Percentiles rank a stretch among this genome's conserved stretches.
phyloP scores from a whole-genome alignment of 2,113 vertebrate genomes.

The Nyctibius bracteatus region DNA sequence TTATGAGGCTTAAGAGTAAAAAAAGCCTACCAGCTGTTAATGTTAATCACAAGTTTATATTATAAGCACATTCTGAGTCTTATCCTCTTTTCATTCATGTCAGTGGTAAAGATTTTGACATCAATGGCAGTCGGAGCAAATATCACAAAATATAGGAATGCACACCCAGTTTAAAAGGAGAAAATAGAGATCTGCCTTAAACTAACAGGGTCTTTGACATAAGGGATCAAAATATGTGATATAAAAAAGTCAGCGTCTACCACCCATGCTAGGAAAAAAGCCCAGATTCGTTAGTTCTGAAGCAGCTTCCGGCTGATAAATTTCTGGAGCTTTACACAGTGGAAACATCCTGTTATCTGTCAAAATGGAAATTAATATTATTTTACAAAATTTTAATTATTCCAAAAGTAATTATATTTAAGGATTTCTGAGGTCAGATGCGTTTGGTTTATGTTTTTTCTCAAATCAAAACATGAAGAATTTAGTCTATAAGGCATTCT shows the following conservation, averaged over 20 bases:
- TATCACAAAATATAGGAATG: background rate
- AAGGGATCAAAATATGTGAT: background rate
- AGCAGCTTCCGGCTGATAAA: background rate
- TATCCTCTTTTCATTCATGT: constrained; percentile 38
- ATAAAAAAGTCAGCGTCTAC: background rate
- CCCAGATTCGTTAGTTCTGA: background rate
- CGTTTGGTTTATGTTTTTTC: background rate
- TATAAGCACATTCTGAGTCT: constrained; percentile 52
- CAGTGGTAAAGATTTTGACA: constrained; percentile 23
- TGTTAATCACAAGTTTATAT: constrained; percentile 53
- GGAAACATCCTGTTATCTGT: background rate
- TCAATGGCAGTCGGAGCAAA: constrained; percentile 2
- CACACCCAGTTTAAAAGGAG: background rate
- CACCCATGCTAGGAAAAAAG: background rate
- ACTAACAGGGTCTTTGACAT: background rate
- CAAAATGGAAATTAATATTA: background rate
- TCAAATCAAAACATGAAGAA: background rate
- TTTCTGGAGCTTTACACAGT: background rate
- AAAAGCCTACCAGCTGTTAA: constrained; percentile 9
- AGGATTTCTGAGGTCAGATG: background rate
- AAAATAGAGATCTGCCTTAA: background rate
- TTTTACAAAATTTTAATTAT: background rate
- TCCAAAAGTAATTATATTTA: background rate
- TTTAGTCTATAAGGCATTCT: background rate
- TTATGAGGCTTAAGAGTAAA: constrained; percentile 34